These are phyloP conservation scores for Dromiciops gliroides DNA, from an alignment of 2,113 vertebrate species.

Conservation along the genomic window DNA sequence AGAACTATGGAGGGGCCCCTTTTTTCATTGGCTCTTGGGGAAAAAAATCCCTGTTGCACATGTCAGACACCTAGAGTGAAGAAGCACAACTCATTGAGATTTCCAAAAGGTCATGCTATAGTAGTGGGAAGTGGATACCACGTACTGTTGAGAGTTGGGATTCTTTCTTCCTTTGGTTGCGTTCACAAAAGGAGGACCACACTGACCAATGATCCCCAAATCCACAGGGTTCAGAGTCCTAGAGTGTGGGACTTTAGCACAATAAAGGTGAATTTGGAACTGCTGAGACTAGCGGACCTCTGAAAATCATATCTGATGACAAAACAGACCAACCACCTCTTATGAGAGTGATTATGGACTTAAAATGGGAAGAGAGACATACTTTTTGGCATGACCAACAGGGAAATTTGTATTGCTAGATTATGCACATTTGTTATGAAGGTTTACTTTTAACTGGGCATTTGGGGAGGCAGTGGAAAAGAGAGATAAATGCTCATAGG, in stretches of 20 bases:
- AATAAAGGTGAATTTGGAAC: background rate
- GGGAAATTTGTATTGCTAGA: background rate
- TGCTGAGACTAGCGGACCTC: background rate
- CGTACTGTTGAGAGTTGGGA: background rate
- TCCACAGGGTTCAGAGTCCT: background rate
- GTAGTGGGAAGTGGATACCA: background rate
- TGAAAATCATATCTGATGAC: background rate
- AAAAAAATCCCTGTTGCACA: background rate
- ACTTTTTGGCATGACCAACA: background rate
- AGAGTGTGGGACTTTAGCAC: background rate
- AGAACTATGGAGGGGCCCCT: background rate
- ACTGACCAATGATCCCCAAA: background rate
- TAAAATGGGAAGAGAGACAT: background rate
- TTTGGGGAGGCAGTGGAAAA: background rate
- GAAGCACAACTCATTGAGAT: background rate
- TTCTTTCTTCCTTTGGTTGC: background rate
- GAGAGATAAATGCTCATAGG: background rate
- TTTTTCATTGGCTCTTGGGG: background rate
- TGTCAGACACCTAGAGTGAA: background rate
- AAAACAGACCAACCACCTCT: background rate
- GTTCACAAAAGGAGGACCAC: background rate
- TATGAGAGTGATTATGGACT: background rate
- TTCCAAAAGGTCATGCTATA: background rate
- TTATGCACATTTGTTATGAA: background rate
- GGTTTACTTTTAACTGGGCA: background rate